These are phyloP conservation scores for Anoplius nigerrimus DNA, from an alignment of 2,888 invertebrate genomes.

Conservation along the genomic window DNA sequence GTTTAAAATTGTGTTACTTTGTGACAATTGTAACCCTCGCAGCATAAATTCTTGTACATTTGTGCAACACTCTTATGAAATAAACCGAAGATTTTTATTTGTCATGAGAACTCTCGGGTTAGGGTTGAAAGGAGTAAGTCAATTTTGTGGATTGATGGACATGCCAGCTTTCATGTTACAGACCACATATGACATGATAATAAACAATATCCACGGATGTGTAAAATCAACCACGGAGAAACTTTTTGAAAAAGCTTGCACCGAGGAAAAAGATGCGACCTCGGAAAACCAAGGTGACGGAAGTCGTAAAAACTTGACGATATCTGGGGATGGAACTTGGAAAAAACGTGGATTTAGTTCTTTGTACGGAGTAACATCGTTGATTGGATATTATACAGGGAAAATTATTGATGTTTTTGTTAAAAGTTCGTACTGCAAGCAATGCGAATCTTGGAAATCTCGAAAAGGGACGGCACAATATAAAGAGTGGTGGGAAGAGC, in stretches of 20 bases:
- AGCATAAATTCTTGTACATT: conserved; percentile 44
- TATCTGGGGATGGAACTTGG: conserved; percentile 37
- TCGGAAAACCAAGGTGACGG: conserved; percentile 40
- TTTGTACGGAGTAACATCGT: conserved; percentile 32
- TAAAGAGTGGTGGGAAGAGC: conserved; percentile 9
- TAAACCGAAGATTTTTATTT: conserved; percentile 55
- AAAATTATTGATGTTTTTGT: conserved; percentile 27
- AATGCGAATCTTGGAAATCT: conserved; percentile 13
- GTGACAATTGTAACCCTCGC: conserved; percentile 45
- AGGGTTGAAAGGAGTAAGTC: conserved; percentile 47
- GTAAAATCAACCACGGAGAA: conserved; percentile 33
- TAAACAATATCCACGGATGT: conserved; percentile 36
- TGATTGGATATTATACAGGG: conserved; percentile 36
- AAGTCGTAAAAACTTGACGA: conserved; percentile 28
- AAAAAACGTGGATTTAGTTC: conserved; percentile 37
- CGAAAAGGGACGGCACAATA: conserved; percentile 2
- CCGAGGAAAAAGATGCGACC: conserved; percentile 33
- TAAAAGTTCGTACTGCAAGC: conserved; percentile 23
- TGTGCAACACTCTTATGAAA: conserved; percentile 48
- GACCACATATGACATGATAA: conserved; percentile 37
- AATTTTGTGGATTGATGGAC: conserved; percentile 54
- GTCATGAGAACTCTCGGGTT: conserved; percentile 51
- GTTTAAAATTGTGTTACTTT: conserved; percentile 51
- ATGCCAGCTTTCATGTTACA: conserved; percentile 42
- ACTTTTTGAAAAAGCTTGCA: conserved; percentile 41